These are phyloP conservation scores for Ceuthmochares aereus DNA, from an alignment of 2,113 vertebrate species.

Conservation along the genomic window DNA sequence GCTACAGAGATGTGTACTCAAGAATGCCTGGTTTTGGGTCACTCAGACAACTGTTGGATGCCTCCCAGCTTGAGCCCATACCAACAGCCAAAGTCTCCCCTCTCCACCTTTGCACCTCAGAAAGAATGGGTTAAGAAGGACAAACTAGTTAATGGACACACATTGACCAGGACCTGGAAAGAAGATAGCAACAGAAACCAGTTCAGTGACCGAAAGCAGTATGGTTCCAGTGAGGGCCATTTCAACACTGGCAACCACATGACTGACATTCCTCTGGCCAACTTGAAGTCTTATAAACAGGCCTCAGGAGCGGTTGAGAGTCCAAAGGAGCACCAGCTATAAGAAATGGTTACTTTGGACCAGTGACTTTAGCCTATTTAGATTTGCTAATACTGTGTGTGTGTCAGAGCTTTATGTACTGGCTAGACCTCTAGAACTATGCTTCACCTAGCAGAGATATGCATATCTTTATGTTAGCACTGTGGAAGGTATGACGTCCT, in stretches of 20 bases:
- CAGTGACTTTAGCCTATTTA: conserved; percentile 79
- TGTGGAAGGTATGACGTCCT: conserved; percentile 73
- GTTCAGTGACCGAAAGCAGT: conserved; percentile 95
- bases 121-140: conserved; percentile 97
- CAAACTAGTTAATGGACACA: conserved; percentile 97
- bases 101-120: conserved; percentile 91
- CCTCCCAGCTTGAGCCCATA: conserved; percentile 90
- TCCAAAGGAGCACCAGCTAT: conserved; percentile 98
- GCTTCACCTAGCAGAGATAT: conserved; percentile 87
- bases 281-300: conserved; percentile 94
- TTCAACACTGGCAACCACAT: conserved; percentile 89
- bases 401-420: conserved; percentile 88
- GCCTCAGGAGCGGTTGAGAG: conserved; percentile 85
- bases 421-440: conserved; percentile 88
- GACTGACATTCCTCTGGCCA: conserved; percentile 96
- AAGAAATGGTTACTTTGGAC: conserved; percentile 78
- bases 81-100: conserved; percentile 93
- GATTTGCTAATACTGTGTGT: conserved; percentile 86
- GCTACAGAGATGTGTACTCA: conserved; percentile 99
- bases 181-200: conserved; percentile 92
- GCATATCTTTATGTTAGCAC: conserved; percentile 83
- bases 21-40: conserved; percentile 95
- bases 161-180: conserved; percentile 95
- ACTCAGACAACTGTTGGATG: conserved; percentile 99
- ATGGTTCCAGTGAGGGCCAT: conserved; percentile 89